Evolutionary conservation across 1,140 invertebrate genomes (phyloP).

Genomic region (Ganaspis sp.): DNA sequence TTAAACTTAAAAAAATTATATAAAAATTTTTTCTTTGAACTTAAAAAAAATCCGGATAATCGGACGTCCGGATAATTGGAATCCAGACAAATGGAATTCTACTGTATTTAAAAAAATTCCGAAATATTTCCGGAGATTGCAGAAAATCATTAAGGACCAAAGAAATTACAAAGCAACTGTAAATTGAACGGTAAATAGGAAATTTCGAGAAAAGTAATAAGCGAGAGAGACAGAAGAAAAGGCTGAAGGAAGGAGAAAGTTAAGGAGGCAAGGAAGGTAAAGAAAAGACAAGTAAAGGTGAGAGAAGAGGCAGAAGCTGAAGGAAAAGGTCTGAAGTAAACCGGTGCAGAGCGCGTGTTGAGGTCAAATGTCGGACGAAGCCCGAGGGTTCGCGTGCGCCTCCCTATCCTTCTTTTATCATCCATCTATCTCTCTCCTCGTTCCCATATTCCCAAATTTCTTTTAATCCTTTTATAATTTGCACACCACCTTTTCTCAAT

Average conservation of each 20-base stretch:
- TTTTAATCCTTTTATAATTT: conserved; percentile 6
- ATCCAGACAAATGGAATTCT: too few species aligned
- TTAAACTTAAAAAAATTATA: too few species aligned
- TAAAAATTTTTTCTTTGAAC: too few species aligned
- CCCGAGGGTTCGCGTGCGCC: conserved; percentile 73
- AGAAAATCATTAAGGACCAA: too few species aligned
- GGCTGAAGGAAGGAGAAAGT: not conserved
- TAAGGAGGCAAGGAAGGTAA: conserved; percentile 1
- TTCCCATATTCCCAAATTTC: conserved; percentile 46
- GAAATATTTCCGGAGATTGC: too few species aligned
- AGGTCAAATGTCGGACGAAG: conserved; percentile 74
- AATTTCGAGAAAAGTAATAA: not conserved
- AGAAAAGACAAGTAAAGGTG: conserved; percentile 36
- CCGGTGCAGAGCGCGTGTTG: conserved; percentile 66
- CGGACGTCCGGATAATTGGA: too few species aligned
- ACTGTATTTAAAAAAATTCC: too few species aligned
- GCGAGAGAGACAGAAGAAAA: not conserved
- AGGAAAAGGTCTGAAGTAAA: conserved; percentile 39
- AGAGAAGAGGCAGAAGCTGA: conserved; percentile 42
- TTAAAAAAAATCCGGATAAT: too few species aligned
- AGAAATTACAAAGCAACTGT: not conserved
- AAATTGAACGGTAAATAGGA: not conserved
- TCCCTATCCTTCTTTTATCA: conserved; percentile 43
- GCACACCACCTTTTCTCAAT: not conserved
- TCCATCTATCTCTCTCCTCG: conserved; percentile 28